These are phyloP conservation scores for Slavum lentiscoides DNA, from an alignment of 2,888 invertebrate genomes.

Conservation along the genomic window DNA sequence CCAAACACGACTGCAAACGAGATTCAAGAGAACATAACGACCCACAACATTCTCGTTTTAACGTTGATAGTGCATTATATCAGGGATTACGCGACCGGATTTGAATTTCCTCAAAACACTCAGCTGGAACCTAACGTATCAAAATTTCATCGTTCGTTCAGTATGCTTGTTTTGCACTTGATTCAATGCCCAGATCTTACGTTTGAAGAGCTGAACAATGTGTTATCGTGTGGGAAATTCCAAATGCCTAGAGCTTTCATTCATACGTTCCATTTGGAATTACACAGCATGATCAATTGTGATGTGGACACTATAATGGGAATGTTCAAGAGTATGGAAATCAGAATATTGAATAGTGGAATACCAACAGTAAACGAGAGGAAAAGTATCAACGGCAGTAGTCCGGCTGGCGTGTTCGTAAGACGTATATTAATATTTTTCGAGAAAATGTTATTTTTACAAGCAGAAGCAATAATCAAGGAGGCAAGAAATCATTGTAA, in stretches of 20 bases:
- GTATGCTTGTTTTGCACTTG: conserved; percentile 47
- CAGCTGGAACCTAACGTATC: neutral
- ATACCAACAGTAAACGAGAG: conserved; percentile 50
- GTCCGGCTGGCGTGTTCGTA: conserved; percentile 75
- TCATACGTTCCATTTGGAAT: conserved; percentile 66
- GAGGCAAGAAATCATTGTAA: conserved; percentile 34
- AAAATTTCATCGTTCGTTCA: conserved; percentile 40
- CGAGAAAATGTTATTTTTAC: conserved; percentile 81
- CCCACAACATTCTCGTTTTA: conserved; percentile 78
- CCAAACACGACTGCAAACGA: conserved; percentile 54
- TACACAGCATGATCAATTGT: conserved; percentile 66
- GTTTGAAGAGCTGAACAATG: conserved; percentile 68
- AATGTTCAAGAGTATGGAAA: conserved; percentile 69
- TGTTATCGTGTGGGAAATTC: conserved; percentile 69
- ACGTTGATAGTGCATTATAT: conserved; percentile 65
- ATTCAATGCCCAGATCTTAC: conserved; percentile 76
- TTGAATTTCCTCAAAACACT: neutral
- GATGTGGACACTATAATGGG: conserved; percentile 66
- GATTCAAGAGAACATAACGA: conserved; percentile 69
- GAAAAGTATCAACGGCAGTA: conserved; percentile 58
- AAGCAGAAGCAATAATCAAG: conserved; percentile 65
- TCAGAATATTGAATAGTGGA: conserved; percentile 67
- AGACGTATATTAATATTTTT: conserved; percentile 79
- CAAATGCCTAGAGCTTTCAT: conserved; percentile 65
- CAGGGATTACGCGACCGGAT: neutral